A percentile compares a stretch with the other conserved stretches of the same genome.
Evolutionary conservation across 30 jellyfish, hydroid and myxozoan genomes (phyloP).

Genomic region (Clytia hemisphaerica): DNA sequence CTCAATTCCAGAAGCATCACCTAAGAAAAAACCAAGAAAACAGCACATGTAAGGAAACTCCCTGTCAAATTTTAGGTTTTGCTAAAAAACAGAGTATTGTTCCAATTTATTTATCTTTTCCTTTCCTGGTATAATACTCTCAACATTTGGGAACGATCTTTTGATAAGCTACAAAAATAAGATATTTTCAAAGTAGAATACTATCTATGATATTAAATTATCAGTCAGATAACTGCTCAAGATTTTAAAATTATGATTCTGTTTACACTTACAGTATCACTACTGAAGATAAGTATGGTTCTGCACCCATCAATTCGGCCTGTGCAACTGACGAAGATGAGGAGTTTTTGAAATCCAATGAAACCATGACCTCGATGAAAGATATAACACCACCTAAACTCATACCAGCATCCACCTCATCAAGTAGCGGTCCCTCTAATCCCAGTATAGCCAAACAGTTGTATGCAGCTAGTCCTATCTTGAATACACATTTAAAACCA

Average conservation of each 20-base stretch:
- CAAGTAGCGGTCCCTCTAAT: neutral
- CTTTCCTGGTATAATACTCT: no score
- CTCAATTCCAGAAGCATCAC: slow-evolving; percentile 78
- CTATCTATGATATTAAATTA: no score
- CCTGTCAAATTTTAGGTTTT: neutral
- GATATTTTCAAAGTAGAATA: no score
- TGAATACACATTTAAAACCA: neutral
- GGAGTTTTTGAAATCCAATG: slow-evolving; percentile 49
- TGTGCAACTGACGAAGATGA: slow-evolving; percentile 51
- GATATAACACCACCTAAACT: slow-evolving; percentile 31
- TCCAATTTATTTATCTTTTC: no score
- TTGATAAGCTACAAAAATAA: no score
- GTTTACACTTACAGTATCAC: slow-evolving; percentile 44
- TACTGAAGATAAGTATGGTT: slow-evolving; percentile 87
- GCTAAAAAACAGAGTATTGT: neutral
- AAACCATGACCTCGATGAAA: slow-evolving; percentile 39
- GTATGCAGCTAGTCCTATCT: neutral
- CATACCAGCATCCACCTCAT: neutral
- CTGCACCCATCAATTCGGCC: slow-evolving; percentile 53
- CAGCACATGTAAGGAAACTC: slow-evolving; percentile 72
- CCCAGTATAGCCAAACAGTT: neutral
- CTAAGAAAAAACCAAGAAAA: slow-evolving; percentile 89
- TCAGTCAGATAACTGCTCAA: no score
- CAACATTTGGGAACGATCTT: no score
- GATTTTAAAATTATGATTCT: neutral